Evolutionary conservation across 2,113 vertebrate genomes (phyloP), one percentile per base, ranked within the genome.

Genomic region (Bothrops jararaca): DNA sequence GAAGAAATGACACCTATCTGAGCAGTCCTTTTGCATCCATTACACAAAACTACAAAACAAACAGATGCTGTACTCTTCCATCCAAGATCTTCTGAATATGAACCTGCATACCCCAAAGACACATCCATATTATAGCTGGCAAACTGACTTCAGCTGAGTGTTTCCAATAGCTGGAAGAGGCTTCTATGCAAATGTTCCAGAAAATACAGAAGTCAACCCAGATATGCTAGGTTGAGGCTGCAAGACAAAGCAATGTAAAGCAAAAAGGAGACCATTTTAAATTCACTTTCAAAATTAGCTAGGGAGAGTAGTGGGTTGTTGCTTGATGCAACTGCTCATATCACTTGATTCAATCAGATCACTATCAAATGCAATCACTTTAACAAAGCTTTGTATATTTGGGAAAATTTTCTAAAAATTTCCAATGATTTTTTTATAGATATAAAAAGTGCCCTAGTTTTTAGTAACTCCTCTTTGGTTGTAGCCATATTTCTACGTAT

Each of bases 1-100:
- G 95, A 93, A 97, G 91, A 42, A 80, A 80, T 20, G 2, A 34
- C n/a, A 26, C 15, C n/a, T 39, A 39, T 42, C 34, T 22, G 3
- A 22, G 74, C 74, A 80, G 34, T 80, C 34, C 18, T 39, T 80
- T 39, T 80, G 2, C 18, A 80, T 80, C 74, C 34, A 80, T 42
- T 80, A 7, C 74, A 22, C 18, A 80, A 74, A 34, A 80, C 2
- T 7, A 80, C 18, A 48, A 86, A 48, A 12, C 45, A 48, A 85
- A 85, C 39, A 86, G 45, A 45, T 86, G 85, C 11, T 86, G 42
- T 23, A 86, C 23, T 80, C 13, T 80, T 34, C 2, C n/a, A 20
- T 64, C 69, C 18, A 39, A 39, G 2, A 3, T 39, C 34, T 80
- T 74, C 34, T 80, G 69, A 39, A 80, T 39, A 39, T 39, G 18